Conservation (phyloP, 1,140 invertebrate genomes). For the Aphis craccivora region DNA sequence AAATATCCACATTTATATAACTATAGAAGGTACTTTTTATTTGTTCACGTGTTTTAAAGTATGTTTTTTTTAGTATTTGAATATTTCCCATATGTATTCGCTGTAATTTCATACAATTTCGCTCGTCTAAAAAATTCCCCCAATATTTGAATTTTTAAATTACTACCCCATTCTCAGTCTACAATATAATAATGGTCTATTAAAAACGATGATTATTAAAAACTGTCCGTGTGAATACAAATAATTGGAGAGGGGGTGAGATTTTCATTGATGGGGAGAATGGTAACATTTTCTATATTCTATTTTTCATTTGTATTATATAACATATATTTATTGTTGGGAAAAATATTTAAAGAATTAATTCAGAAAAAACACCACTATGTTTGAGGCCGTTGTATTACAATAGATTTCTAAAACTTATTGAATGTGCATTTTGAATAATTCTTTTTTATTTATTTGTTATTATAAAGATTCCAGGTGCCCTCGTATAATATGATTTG, state of each 20-base stretch:
- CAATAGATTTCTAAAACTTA: background rate
- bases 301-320: too few species aligned
- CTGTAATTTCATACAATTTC: background rate
- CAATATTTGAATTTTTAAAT: background rate
- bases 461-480: background rate
- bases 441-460: background rate
- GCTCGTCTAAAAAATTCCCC: background rate
- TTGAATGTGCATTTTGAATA: background rate
- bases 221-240: background rate
- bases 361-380: background rate
- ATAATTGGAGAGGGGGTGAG: background rate
- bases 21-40: background rate
- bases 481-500: background rate
- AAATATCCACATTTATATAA: background rate
- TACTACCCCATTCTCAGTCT: background rate
- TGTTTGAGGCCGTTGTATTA: background rate
- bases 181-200: background rate
- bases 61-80: background rate
- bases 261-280: background rate
- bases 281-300: background rate
- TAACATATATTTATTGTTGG: background rate
- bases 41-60: background rate
- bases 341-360: background rate
- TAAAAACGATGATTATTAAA: background rate
- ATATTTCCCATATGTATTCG: background rate